A percentile compares a stretch with the other conserved stretches of the same genome.
phyloP scores from a whole-genome alignment of 2,797 vertebrate genomes.

The Anguilla megastoma region DNA sequence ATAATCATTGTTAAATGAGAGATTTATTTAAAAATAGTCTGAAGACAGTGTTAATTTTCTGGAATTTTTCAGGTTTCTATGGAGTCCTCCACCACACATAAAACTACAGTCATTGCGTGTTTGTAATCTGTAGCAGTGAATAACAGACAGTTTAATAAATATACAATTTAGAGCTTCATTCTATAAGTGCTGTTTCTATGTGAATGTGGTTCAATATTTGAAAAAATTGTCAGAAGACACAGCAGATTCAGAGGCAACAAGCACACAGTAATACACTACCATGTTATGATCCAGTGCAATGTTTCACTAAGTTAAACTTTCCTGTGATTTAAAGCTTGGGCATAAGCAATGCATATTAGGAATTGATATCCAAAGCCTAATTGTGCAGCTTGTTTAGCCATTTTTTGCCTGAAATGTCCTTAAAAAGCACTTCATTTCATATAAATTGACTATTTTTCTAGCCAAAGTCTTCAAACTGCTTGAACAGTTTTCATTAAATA shows the following conservation, averaged over 20 bases:
- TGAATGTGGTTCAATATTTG: neutral
- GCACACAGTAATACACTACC: neutral
- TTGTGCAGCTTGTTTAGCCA: neutral
- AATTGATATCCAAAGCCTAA: neutral
- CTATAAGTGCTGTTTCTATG: neutral
- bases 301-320: neutral
- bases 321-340: neutral
- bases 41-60: neutral
- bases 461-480: neutral
- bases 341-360: neutral
- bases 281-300: neutral
- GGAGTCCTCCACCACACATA: neutral
- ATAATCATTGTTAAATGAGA: neutral
- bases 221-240: neutral
- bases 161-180: constrained; percentile 8
- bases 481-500: neutral
- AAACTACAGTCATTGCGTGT: neutral
- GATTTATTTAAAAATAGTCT: neutral
- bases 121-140: neutral
- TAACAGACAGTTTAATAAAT: neutral
- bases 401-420: neutral
- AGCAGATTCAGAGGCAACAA: neutral
- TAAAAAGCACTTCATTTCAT: neutral
- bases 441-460: neutral
- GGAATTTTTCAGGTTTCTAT: neutral